Conservation (phyloP, 2,888 invertebrate genomes). For the Eugnorisma glareosa region DNA sequence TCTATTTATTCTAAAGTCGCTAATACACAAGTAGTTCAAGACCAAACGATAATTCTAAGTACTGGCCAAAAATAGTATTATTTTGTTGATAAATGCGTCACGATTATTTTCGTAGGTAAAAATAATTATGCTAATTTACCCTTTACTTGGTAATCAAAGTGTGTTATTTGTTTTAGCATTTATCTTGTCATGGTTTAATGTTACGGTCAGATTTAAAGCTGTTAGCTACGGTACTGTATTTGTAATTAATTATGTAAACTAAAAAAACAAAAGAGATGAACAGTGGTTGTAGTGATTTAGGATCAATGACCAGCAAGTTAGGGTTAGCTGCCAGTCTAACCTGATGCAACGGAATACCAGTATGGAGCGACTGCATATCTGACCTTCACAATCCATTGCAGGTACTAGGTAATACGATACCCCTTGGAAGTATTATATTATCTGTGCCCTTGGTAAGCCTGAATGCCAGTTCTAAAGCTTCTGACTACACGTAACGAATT, state of each 20-base stretch:
- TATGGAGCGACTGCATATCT: background rate
- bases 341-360: background rate
- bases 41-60: background rate
- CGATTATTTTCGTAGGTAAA: conserved; percentile 7
- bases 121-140: conserved; percentile 25
- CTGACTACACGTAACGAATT: background rate
- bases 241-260: background rate
- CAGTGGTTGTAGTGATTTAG: background rate
- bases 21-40: conserved; percentile 14
- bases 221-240: conserved; percentile 11
- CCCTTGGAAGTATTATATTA: too few relatives aligned
- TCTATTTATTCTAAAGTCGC: background rate
- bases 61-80: background rate
- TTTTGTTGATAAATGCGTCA: conserved; percentile 4
- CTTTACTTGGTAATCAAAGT: conserved; percentile 10
- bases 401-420: background rate
- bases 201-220: conserved; percentile 26
- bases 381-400: background rate
- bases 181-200: conserved; percentile 23
- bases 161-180: conserved; percentile 38
- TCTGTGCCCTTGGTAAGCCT: background rate
- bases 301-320: background rate
- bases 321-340: background rate
- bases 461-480: background rate
- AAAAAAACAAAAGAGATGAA: background rate